phyloP scores from a whole-genome alignment of 2,797 vertebrate species.

The Hafferia zeledoni region DNA sequence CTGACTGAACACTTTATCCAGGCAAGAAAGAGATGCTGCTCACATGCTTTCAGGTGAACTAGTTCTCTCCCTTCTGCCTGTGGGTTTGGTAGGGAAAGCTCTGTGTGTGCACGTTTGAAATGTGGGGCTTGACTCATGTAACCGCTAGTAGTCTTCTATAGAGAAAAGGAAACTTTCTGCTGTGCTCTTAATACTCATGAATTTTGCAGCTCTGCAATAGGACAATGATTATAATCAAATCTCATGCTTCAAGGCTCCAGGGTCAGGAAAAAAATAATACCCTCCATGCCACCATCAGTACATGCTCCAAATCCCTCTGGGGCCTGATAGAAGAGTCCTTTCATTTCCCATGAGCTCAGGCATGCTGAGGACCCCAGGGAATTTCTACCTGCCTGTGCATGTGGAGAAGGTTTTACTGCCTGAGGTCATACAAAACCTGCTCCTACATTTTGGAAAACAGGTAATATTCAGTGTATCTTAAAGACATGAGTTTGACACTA shows the following conservation, averaged over 20 bases:
- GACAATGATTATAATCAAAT: slow-evolving; percentile 39
- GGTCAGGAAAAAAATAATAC: background rate
- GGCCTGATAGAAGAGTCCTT: background rate
- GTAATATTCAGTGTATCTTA: background rate
- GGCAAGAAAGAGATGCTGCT: background rate
- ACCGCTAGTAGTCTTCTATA: rapidly evolving
- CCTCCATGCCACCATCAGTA: background rate
- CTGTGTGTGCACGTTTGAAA: rapidly evolving
- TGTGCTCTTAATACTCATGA: background rate
- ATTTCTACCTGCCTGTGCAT: background rate
- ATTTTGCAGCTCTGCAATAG: background rate
- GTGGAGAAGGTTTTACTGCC: background rate
- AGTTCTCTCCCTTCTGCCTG: background rate
- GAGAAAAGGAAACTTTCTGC: background rate
- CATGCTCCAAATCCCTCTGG: background rate
- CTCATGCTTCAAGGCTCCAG: slow-evolving; percentile 20
- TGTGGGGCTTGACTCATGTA: too few relatives aligned
- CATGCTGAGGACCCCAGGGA: background rate
- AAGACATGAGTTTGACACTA: background rate
- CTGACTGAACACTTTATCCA: background rate
- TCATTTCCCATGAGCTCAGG: background rate
- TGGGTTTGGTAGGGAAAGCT: background rate
- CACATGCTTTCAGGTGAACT: background rate
- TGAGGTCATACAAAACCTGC: background rate
- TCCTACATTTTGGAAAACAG: background rate